Conservation (phyloP, 2,797 vertebrate species). For the Enteromius trimaculatus region DNA sequence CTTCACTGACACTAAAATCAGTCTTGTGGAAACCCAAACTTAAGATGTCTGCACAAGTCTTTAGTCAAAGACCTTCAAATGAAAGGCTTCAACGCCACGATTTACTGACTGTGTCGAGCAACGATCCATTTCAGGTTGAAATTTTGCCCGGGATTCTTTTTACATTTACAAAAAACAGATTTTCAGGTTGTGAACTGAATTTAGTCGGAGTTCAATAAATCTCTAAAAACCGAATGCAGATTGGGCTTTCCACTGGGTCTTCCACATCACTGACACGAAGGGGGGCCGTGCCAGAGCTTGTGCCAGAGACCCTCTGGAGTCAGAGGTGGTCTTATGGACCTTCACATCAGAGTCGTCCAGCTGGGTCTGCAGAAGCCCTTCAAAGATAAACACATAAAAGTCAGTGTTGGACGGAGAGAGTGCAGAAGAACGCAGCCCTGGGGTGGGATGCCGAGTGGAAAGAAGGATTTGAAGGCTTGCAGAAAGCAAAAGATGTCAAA, state of each 20-base stretch:
- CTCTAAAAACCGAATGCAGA: slow-evolving; percentile 4
- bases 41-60: slow-evolving; percentile 29
- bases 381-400: slow-evolving; percentile 46
- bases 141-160: slow-evolving; percentile 7
- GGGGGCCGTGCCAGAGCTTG: neutral
- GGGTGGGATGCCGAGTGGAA: slow-evolving; percentile 4
- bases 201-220: slow-evolving; percentile 23
- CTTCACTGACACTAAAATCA: neutral
- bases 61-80: slow-evolving; percentile 4
- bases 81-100: slow-evolving; percentile 3
- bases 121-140: slow-evolving; percentile 22
- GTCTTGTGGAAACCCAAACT: slow-evolving; percentile 8
- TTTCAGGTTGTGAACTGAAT: slow-evolving; percentile 7
- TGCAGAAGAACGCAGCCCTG: slow-evolving; percentile 20
- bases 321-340: slow-evolving; percentile 29
- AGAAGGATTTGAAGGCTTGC: slow-evolving; percentile 35
- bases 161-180: slow-evolving; percentile 22
- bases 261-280: neutral
- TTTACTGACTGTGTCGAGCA: slow-evolving; percentile 35
- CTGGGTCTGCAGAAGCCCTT: slow-evolving; percentile 40
- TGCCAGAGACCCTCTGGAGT: slow-evolving; percentile 33
- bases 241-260: neutral
- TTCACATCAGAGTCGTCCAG: slow-evolving; percentile 29
- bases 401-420: slow-evolving; percentile 27
- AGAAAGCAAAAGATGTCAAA: slow-evolving; percentile 39